Evolutionary conservation across 1,140 invertebrate species (phyloP).

Genomic region (Halesus radiatus): DNA sequence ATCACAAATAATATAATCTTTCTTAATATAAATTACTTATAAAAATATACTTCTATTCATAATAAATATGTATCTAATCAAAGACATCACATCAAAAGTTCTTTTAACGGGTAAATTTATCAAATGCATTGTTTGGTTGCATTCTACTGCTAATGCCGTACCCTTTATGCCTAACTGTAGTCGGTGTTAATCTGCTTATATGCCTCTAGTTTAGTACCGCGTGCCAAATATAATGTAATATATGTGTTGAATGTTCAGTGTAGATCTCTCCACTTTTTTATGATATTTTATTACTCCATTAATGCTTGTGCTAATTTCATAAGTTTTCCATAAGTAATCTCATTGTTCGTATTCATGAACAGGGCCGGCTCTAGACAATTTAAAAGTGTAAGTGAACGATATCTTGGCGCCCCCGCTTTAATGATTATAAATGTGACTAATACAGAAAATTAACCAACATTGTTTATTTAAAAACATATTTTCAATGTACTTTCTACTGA

Average conservation of each 20-base stretch:
- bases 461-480: too few species aligned
- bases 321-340: too few species aligned
- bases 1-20: not conserved
- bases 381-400: too few species aligned
- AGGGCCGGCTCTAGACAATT: too few species aligned
- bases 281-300: too few species aligned
- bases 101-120: constrained; percentile 10
- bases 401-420: too few species aligned
- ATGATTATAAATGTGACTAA: too few species aligned
- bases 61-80: not conserved
- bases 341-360: too few species aligned
- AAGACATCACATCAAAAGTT: constrained; percentile 12
- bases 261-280: not conserved
- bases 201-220: constrained; percentile 46
- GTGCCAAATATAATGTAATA: constrained; percentile 50
- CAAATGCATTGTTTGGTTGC: not conserved
- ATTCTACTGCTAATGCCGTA: not conserved
- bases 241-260: constrained; percentile 34
- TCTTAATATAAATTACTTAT: not conserved
- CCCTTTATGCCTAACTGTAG: not conserved
- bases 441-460: too few species aligned
- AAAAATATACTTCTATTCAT: constrained; percentile 6
- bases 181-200: constrained; percentile 30
- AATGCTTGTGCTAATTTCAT: too few species aligned
- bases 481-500: too few species aligned